Conservation (phyloP, 2,888 invertebrate genomes). For the Anagyrus pseudococci region DNA sequence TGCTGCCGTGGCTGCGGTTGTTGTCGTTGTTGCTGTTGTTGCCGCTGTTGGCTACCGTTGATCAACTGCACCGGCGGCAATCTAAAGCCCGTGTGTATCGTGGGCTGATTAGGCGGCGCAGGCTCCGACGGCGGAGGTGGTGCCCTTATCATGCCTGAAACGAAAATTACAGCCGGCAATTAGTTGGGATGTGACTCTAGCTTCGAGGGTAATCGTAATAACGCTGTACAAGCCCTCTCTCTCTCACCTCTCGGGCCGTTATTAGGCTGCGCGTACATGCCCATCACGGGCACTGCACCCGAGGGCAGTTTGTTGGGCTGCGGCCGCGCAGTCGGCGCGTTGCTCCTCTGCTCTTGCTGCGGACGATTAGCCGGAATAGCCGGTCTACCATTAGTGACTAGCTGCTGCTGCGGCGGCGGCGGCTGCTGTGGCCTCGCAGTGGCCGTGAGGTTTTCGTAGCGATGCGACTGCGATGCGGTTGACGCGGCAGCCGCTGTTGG, state of each 20-base stretch:
- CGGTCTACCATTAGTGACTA: constrained; percentile 41
- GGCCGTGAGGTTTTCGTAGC: constrained; percentile 17
- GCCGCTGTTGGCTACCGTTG: constrained; percentile 13
- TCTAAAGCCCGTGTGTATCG: constrained; percentile 51
- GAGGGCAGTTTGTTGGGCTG: constrained; percentile 43
- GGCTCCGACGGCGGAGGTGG: constrained; percentile 64
- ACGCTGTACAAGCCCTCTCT: not conserved
- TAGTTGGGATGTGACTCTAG: not conserved
- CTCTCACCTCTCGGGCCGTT: constrained; percentile 44
- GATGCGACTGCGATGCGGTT: constrained; percentile 30
- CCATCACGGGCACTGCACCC: constrained; percentile 47
- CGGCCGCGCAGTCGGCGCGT: constrained; percentile 31
- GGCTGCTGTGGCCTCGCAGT: not conserved
- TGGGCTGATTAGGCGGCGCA: constrained; percentile 62
- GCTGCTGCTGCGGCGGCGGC: not conserved
- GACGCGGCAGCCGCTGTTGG: constrained; percentile 22
- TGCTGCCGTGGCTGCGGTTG: no score
- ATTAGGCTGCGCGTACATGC: constrained; percentile 49
- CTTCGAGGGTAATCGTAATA: not conserved
- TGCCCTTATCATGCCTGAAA: constrained; percentile 50
- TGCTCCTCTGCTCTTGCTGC: constrained; percentile 29
- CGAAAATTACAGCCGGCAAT: no score
- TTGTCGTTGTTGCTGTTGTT: constrained; percentile 30
- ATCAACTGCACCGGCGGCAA: constrained; percentile 44
- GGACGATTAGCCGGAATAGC: constrained; percentile 43